Conservation (phyloP, 2,888 invertebrate species). For the Sarcophaga rosellei region DNA sequence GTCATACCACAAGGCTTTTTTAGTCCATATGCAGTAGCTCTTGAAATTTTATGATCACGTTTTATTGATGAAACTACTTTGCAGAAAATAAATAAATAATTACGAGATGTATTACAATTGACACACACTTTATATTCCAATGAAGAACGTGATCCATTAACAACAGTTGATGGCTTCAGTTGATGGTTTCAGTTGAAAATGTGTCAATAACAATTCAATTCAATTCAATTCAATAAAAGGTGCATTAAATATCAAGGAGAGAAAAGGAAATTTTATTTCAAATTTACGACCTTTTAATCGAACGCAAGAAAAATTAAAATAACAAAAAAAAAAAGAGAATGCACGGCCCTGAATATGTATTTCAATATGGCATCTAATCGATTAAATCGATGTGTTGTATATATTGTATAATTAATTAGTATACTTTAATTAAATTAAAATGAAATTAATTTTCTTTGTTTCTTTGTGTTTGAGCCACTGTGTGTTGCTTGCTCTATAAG, state of each 20-base stretch:
- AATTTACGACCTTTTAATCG: neutral
- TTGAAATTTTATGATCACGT: neutral
- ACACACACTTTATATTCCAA: neutral
- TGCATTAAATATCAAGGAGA: neutral
- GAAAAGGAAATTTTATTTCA: neutral
- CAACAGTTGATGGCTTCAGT: neutral
- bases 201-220: neutral
- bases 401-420: too few relatives aligned
- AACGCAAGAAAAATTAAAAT: neutral
- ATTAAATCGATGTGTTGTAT: too few relatives aligned
- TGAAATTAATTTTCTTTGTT: too few relatives aligned
- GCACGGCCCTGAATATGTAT: too few relatives aligned
- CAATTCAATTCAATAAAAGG: neutral
- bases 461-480: neutral
- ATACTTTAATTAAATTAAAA: too few relatives aligned
- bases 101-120: neutral
- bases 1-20: neutral
- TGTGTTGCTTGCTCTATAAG: neutral
- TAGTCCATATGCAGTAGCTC: neutral
- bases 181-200: too few relatives aligned
- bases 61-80: neutral
- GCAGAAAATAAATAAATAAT: neutral
- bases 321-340: too few relatives aligned
- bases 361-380: too few relatives aligned
- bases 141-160: neutral